These are phyloP conservation scores for Artibeus jamaicensis DNA, from an alignment of 2,797 vertebrate genomes.

Conservation along the genomic window DNA sequence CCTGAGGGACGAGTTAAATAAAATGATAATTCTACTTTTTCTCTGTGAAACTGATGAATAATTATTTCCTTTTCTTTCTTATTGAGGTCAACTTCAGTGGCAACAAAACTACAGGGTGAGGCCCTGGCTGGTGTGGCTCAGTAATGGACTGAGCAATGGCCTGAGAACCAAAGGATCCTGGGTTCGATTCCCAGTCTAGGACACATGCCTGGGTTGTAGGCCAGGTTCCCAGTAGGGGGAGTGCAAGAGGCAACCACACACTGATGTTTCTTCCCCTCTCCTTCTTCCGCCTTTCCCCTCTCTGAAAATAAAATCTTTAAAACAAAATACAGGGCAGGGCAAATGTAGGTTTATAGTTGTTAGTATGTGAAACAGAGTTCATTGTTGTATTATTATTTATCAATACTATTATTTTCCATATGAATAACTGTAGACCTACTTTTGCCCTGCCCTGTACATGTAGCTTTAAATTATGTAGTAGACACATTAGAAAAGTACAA, in stretches of 20 bases:
- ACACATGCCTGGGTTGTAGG: no score
- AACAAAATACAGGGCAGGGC: no score
- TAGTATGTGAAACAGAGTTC: neutral
- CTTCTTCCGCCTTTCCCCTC: no score
- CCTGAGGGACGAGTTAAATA: neutral
- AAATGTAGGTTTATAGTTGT: neutral
- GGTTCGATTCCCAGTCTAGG: no score
- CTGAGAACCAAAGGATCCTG: no score
- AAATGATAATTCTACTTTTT: neutral
- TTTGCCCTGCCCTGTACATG: neutral
- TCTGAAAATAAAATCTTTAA: no score
- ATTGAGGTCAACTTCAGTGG: neutral
- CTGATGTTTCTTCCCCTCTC: no score
- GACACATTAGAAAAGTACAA: neutral
- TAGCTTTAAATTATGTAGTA: conserved; percentile 10
- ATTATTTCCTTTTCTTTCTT: conserved; percentile 23
- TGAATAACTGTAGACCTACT: neutral
- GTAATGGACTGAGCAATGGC: no score
- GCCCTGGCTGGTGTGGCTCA: no score
- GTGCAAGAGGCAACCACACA: no score
- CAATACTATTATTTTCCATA: neutral
- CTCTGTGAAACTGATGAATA: neutral
- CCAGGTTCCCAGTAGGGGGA: no score
- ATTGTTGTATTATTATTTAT: neutral
- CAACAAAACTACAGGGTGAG: neutral